phyloP scores from a whole-genome alignment of 2,113 vertebrate species.

The Dendrocopos noguchii region DNA sequence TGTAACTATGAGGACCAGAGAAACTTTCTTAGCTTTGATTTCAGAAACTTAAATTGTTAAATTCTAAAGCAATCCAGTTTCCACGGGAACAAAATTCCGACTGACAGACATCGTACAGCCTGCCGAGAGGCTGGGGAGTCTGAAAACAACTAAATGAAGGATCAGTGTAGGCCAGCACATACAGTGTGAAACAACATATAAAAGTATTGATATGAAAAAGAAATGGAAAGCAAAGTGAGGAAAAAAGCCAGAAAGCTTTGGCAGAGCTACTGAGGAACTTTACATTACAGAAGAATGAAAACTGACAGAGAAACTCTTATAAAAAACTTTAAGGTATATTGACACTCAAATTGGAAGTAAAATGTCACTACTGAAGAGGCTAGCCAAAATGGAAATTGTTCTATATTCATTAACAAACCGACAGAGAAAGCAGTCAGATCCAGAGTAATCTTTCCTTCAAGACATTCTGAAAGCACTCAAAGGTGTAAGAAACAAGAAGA shows the following conservation, averaged over 20 bases:
- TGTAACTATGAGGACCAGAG: not conserved
- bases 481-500: not conserved
- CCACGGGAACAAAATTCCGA: not conserved
- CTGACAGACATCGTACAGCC: not conserved
- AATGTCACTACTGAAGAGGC: not conserved
- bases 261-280: not conserved
- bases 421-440: not conserved
- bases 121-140: not conserved
- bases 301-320: not conserved
- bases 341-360: not conserved
- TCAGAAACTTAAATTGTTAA: not conserved
- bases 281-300: not conserved
- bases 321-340: not conserved
- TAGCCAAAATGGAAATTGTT: not conserved
- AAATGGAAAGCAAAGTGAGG: not conserved
- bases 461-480: not conserved
- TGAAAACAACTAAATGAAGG: not conserved
- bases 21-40: not conserved
- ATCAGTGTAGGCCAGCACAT: not conserved
- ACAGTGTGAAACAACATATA: accelerated
- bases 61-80: not conserved
- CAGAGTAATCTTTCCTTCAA: not conserved
- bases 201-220: not conserved
- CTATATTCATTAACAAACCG: not conserved
- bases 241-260: not conserved